Evolutionary conservation across 1,140 invertebrate species (phyloP).

Genomic region (Oscheius sp.): DNA sequence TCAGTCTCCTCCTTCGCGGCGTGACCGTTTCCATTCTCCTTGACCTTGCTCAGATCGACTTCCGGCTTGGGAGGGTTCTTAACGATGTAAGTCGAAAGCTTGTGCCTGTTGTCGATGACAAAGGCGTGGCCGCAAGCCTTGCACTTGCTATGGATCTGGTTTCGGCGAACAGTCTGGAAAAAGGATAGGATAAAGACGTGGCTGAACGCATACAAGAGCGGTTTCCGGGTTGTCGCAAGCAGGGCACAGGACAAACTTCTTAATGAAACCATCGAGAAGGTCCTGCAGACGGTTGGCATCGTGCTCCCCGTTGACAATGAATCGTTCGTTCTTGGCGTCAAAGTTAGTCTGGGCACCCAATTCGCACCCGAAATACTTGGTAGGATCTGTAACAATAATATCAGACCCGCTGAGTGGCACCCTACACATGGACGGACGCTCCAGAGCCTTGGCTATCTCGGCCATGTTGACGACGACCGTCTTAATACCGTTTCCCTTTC

Average conservation of each 20-base stretch:
- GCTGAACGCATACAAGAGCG: slow-evolving; percentile 72
- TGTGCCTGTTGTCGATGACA: slow-evolving; percentile 84
- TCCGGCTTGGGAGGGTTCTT: slow-evolving; percentile 77
- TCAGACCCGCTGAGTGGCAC: slow-evolving; percentile 54
- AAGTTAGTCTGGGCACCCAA: slow-evolving; percentile 97
- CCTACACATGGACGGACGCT: slow-evolving; percentile 91
- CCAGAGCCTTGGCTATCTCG: slow-evolving; percentile 94
- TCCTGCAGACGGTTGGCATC: slow-evolving; percentile 90
- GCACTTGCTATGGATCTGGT: slow-evolving; percentile 84
- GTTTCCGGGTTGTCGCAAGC: slow-evolving; percentile 99
- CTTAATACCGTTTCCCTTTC: slow-evolving; percentile 98
- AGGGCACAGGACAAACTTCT: slow-evolving; percentile 93
- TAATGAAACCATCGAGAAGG: slow-evolving; percentile 91
- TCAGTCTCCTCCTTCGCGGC: background rate
- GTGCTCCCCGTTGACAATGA: slow-evolving; percentile 98
- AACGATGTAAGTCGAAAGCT: slow-evolving; percentile 94
- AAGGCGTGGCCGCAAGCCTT: slow-evolving; percentile 95
- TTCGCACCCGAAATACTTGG: slow-evolving; percentile 99
- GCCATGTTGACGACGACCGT: slow-evolving; percentile 99
- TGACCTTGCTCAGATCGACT: background rate
- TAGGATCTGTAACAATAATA: slow-evolving; percentile 73
- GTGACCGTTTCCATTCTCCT: slow-evolving; percentile 5
- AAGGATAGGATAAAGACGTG: background rate
- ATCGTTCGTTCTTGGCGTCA: slow-evolving; percentile 97
- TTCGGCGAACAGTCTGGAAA: slow-evolving; percentile 50